Evolutionary conservation across 2,113 vertebrate species (phyloP).

Genomic region (Nycticryphes semicollaris): DNA sequence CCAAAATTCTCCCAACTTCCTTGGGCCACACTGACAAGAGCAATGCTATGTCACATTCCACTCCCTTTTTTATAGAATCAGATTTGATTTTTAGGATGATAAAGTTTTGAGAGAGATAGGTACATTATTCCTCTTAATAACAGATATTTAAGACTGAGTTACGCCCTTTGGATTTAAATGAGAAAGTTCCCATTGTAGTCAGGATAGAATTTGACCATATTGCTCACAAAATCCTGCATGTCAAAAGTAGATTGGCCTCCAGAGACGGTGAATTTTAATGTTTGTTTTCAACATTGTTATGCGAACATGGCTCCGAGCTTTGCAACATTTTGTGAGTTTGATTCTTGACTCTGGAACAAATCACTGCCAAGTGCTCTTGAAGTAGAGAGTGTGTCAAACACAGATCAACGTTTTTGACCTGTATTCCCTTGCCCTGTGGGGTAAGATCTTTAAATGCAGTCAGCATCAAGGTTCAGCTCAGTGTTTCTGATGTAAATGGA

Average conservation of each 20-base stretch:
- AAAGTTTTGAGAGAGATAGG: not conserved
- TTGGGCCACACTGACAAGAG: not conserved
- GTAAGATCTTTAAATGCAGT: slow-evolving; percentile 61
- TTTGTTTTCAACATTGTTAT: slow-evolving; percentile 40
- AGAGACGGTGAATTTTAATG: slow-evolving; percentile 37
- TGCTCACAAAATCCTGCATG: not conserved
- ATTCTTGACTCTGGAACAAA: slow-evolving; percentile 59
- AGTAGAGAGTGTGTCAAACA: slow-evolving; percentile 39
- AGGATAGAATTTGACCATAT: not conserved
- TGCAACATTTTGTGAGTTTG: not conserved
- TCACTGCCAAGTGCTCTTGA: slow-evolving; percentile 59
- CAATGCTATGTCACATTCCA: not conserved
- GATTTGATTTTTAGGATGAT: not conserved
- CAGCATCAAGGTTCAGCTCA: slow-evolving; percentile 48
- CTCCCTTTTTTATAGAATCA: not conserved
- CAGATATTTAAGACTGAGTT: not conserved
- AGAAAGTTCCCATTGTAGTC: not conserved
- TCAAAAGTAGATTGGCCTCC: not conserved
- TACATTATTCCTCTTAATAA: not conserved
- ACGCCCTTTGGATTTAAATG: not conserved
- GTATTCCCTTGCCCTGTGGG: slow-evolving; percentile 57
- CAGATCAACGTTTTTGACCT: slow-evolving; percentile 57
- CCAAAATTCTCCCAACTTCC: not conserved
- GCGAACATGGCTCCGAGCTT: slow-evolving; percentile 32
- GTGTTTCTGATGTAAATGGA: slow-evolving; percentile 57